phyloP scores from a whole-genome alignment of 1,140 invertebrate species.

The Brachionus angularis region DNA sequence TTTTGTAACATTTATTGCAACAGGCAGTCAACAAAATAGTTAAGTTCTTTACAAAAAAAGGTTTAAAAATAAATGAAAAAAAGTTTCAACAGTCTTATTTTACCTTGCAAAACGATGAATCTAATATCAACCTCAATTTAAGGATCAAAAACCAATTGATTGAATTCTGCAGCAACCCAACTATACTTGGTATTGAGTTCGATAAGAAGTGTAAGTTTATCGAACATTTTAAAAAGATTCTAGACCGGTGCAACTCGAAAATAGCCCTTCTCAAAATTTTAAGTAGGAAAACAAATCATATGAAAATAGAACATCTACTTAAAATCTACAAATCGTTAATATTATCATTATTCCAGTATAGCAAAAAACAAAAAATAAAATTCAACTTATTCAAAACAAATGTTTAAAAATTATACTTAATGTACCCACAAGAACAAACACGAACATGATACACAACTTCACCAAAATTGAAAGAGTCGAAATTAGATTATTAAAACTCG shows the following conservation, averaged over 20 bases:
- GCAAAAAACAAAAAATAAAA: neutral
- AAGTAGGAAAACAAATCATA: neutral
- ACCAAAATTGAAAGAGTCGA: neutral
- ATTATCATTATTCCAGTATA: conserved; percentile 17
- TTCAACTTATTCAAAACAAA: conserved; percentile 7
- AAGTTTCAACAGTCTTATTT: neutral
- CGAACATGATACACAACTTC: neutral
- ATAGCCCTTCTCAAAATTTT: neutral
- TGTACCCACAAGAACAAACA: neutral
- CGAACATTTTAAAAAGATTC: neutral
- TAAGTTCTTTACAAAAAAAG: neutral
- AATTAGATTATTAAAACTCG: neutral
- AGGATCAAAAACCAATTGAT: neutral
- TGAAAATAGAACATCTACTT: neutral
- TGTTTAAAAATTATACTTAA: conserved; percentile 9
- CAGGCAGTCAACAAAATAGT: too few relatives aligned
- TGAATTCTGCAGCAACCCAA: neutral
- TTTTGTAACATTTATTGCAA: too few relatives aligned
- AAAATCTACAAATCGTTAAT: neutral
- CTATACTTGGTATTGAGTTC: neutral
- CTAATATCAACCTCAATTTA: neutral
- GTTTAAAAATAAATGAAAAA: conserved; percentile 18
- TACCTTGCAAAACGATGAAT: neutral
- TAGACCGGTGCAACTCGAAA: neutral
- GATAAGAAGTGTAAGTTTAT: neutral